These are phyloP conservation scores for Malurus alboscapulatus DNA, from an alignment of 2,113 vertebrate genomes.

Conservation along the genomic window DNA sequence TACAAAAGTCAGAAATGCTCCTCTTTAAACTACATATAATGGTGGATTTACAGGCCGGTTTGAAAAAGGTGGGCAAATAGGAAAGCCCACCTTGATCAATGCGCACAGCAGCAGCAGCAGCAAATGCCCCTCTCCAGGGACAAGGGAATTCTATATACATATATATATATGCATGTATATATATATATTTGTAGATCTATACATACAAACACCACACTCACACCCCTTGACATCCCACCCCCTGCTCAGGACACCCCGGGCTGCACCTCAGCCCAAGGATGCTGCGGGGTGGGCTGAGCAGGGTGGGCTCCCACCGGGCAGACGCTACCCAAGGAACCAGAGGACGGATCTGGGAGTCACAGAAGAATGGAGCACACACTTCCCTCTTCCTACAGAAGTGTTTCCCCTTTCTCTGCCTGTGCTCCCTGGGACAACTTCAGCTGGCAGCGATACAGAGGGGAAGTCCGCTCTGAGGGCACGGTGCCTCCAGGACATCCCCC, in stretches of 20 bases:
- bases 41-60: background rate
- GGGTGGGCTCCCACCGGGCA: background rate
- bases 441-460: background rate
- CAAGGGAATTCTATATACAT: background rate
- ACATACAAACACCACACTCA: background rate
- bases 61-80: background rate
- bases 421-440: background rate
- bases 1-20: slow-evolving; percentile 55
- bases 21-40: background rate
- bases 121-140: slow-evolving; percentile 12
- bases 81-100: background rate
- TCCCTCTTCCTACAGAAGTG: background rate
- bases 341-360: background rate
- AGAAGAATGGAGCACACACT: fast-evolving
- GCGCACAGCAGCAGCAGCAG: slow-evolving; percentile 21
- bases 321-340: fast-evolving
- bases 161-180: fast-evolving
- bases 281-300: fast-evolving
- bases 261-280: background rate
- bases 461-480: background rate
- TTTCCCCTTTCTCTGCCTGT: background rate
- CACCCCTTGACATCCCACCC: fast-evolving
- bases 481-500: background rate
- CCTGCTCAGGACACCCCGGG: background rate
- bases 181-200: background rate